A percentile compares a stretch with the other conserved stretches of the same genome.
Evolutionary conservation across 2,888 invertebrate genomes (phyloP).

Genomic region (Philereme vetulata): DNA sequence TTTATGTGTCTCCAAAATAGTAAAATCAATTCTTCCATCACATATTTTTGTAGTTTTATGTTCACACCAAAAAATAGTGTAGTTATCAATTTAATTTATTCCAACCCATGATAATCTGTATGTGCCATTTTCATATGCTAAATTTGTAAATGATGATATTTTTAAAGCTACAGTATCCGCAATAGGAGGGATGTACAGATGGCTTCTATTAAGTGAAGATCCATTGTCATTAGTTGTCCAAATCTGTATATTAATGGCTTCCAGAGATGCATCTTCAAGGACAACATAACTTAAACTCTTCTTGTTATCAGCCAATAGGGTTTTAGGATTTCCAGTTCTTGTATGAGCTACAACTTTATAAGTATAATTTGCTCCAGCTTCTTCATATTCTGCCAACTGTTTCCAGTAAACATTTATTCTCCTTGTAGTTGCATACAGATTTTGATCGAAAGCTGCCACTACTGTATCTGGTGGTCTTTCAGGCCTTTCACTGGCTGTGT

Average conservation of each 20-base stretch:
- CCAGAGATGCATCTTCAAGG: constrained; percentile 77
- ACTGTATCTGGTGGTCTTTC: constrained; percentile 87
- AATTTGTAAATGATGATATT: constrained; percentile 86
- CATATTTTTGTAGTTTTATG: constrained; percentile 79
- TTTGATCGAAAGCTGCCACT: constrained; percentile 89
- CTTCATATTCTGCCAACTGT: constrained; percentile 86
- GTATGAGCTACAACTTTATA: constrained; percentile 84
- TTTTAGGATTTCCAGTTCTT: constrained; percentile 57
- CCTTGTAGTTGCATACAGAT: constrained; percentile 77
- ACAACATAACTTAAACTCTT: constrained; percentile 85
- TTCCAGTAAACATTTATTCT: constrained; percentile 92
- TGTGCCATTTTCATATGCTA: constrained; percentile 87
- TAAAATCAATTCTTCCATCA: constrained; percentile 77
- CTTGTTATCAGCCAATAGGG: constrained; percentile 74
- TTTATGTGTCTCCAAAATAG: constrained; percentile 59
- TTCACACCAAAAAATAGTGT: constrained; percentile 92
- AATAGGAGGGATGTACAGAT: constrained; percentile 85
- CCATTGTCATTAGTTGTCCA: constrained; percentile 86
- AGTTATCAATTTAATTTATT: constrained; percentile 84
- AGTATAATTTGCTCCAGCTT: constrained; percentile 89
- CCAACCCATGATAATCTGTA: constrained; percentile 91
- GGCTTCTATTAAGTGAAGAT: constrained; percentile 80
- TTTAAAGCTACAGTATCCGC: constrained; percentile 72
- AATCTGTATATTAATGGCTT: constrained; percentile 79
- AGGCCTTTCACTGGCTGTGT: constrained; percentile 85